Evolutionary conservation across 2,888 invertebrate genomes (phyloP).

Genomic region (Oligia latruncula): DNA sequence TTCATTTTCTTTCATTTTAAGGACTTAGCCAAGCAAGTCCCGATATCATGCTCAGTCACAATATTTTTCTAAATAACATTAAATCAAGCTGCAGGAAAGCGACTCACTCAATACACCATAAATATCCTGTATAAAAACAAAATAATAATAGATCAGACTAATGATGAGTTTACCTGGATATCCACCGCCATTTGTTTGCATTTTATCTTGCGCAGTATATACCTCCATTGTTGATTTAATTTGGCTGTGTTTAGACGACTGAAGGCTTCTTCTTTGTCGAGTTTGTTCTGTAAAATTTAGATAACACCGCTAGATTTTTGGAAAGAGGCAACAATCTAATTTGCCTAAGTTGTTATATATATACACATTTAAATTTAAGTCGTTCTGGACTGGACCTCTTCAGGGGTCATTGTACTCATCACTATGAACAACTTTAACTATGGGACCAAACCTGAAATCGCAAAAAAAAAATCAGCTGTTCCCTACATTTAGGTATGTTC

Average conservation of each 20-base stretch:
- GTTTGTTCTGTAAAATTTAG: slow-evolving; percentile 92
- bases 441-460: too few species aligned
- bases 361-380: too few species aligned
- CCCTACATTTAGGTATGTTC: too few species aligned
- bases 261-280: slow-evolving; percentile 95
- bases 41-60: slow-evolving; percentile 4
- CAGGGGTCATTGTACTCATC: too few species aligned
- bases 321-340: background rate
- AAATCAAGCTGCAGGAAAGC: background rate
- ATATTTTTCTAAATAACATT: slow-evolving; percentile 19
- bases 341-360: background rate
- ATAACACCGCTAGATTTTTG: background rate
- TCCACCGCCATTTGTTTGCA: slow-evolving; percentile 93
- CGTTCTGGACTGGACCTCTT: too few species aligned
- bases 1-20: background rate
- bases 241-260: slow-evolving; percentile 95
- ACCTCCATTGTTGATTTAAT: slow-evolving; percentile 96
- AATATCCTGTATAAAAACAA: background rate
- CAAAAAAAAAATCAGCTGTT: too few species aligned
- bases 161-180: slow-evolving; percentile 87
- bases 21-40: background rate
- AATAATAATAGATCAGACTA: slow-evolving; percentile 3
- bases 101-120: background rate
- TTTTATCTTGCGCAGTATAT: slow-evolving; percentile 93
- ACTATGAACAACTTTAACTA: too few species aligned